Base-by-base conservation (phyloP, 37 sponge, comb jelly and placozoan genomes). In the Agelas oroides region DNA sequence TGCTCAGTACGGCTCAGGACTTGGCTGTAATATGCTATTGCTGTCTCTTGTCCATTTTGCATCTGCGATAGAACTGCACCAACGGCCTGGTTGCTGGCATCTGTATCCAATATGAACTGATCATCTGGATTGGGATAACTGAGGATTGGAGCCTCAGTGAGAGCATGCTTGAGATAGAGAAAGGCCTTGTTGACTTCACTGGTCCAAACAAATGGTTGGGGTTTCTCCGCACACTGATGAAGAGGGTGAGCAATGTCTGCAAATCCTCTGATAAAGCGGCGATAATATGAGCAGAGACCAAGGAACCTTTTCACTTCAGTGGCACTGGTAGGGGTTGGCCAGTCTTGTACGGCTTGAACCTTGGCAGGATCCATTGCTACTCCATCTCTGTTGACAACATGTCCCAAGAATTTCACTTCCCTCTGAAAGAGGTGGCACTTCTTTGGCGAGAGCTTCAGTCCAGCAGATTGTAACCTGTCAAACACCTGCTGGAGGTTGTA, bases 81-180 rank as follows among this genome's bases (percentile, higher is more conserved):
- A n/a, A 77, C 21, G 31, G 70, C 86, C 19, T 33, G 30, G 23
- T 59, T 32, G 28, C 68, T 37, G 21, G 86, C 78, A 77, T 85
- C 86, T 32, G 78, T 85, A 54, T 85, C 72, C 39, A 85, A 37
- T 18, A 77, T 63, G 59, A 85, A 85, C 15, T 77, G 86, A 23
- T 58, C 16, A 23, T 55, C 19, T 58, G 76, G 76, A 32, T 85
- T 70, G 5, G 76, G n/a, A n/a, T n/a, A n/a, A n/a, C n/a, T n/a
- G n/a, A n/a, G n/a, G n/a, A 20, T 27, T 59, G 86, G 38, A 59
- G 36, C 20, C 5, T 58, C 57, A 19, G 76, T 59, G 27, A 66
- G 69, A 28, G 39, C 23, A 25, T 64, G 52, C 23, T 77, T 69
- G 37, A 23, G n/a, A n/a, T n/a, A 15, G 34, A 19, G 27, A 65